Evolutionary conservation across 2,888 invertebrate genomes (phyloP), one percentile per base, ranked within the genome.

Genomic region (Patella ulyssiponensis): DNA sequence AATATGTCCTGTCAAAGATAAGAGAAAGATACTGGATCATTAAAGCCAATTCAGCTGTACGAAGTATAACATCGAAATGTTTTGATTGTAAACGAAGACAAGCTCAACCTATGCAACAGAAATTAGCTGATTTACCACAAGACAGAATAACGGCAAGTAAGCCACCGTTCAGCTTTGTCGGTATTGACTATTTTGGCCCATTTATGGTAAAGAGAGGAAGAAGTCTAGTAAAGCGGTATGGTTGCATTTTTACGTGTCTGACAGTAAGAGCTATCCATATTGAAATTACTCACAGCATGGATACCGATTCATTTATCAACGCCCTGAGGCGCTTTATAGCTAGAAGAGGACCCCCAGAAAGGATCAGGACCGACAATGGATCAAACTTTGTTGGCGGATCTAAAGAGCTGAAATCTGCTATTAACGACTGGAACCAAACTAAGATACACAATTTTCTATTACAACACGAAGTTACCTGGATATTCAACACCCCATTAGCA

Each of bases 401-500:
- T 51, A 74, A 76, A 33, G 73, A 75, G 9, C 44, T 79, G 11
- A 58, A 73, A 51, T 56, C 53, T 2, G 74, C 71, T 23, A 74
- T 52, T 20, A 20, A 69, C 3, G 53, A 23, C 12, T 54, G 70
- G 52, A 78, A 73, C 33, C 72, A 64, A 52, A 20, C 44, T 64
- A 44, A 54, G 14, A 15, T 81, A 5, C 51, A 74, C 9, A 44
- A 72, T 51, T 75, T 64, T 54, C 75, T 80, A 7, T 17, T 33
- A 14, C 23, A 77, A 58, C 20, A 73, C 15, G 56, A 73, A 1
- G 73, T 76, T 15, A 33, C 33, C 14, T 81, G 81, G 83, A 73
- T 69, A 2, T 80, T 83, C 58, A 83, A 83, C 58, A 76, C 81
- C n/a, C 83, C 83, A 44, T 72, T 71, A 71, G 78, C 81, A 15